Conservation (phyloP, 2,888 invertebrate genomes). For the Carabus problematicus region DNA sequence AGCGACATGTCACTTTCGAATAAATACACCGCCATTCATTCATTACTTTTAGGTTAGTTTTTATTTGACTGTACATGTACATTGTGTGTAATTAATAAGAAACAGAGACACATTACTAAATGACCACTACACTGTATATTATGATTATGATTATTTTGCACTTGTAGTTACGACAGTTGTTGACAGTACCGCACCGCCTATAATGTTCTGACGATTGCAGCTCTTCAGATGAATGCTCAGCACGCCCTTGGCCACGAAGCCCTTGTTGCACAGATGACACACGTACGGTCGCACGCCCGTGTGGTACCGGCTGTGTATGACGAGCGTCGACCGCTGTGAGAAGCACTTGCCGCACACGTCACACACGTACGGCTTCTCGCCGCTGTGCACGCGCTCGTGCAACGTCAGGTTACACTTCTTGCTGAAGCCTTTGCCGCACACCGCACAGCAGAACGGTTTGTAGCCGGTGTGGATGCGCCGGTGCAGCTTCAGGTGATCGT, state of each 20-base stretch:
- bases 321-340: conserved; percentile 67
- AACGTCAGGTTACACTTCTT: conserved; percentile 67
- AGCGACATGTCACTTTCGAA: too few relatives aligned
- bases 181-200: too few relatives aligned
- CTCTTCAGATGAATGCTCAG: conserved; percentile 68
- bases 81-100: background rate
- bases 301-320: conserved; percentile 68
- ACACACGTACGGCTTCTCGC: conserved; percentile 69
- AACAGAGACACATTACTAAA: conserved; percentile 27
- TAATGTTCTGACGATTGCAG: conserved; percentile 52
- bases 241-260: conserved; percentile 69
- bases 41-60: too few relatives aligned
- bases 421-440: conserved; percentile 62
- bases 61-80: background rate
- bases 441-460: conserved; percentile 58
- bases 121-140: too few relatives aligned
- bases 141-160: too few relatives aligned
- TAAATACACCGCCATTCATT: too few relatives aligned
- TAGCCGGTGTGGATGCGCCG: conserved; percentile 63
- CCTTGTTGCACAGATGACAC: conserved; percentile 67
- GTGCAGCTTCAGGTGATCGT: conserved; percentile 63
- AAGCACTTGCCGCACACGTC: conserved; percentile 69
- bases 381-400: conserved; percentile 69
- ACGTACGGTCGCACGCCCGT: conserved; percentile 67
- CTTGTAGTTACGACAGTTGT: too few relatives aligned